phyloP scores from a whole-genome alignment of 1,140 invertebrate species.

The Galleria mellonella region DNA sequence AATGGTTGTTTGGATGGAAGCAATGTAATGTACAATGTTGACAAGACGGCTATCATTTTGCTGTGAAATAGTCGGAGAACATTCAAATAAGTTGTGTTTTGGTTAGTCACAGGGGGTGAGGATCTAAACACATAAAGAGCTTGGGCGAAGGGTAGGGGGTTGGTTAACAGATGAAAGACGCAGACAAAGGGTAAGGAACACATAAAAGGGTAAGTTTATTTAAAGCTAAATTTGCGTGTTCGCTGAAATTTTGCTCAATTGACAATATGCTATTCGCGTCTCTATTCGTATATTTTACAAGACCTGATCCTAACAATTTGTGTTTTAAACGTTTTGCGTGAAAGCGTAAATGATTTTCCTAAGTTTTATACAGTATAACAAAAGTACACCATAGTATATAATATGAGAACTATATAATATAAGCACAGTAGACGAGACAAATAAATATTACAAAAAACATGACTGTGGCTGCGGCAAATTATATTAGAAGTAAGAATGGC shows the following conservation, averaged over 20 bases:
- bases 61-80: slow-evolving; percentile 60
- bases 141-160: slow-evolving; percentile 64
- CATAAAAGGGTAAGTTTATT: slow-evolving; percentile 74
- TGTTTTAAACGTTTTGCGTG: slow-evolving; percentile 69
- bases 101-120: slow-evolving; percentile 69
- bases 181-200: slow-evolving; percentile 78
- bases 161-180: slow-evolving; percentile 77
- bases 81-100: slow-evolving; percentile 65
- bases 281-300: slow-evolving; percentile 58
- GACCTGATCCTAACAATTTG: slow-evolving; percentile 53
- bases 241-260: slow-evolving; percentile 65
- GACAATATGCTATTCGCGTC: slow-evolving; percentile 55
- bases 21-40: slow-evolving; percentile 68
- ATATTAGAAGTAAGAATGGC: slow-evolving; percentile 19
- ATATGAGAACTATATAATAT: slow-evolving; percentile 63
- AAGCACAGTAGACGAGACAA: slow-evolving; percentile 75
- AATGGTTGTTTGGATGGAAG: slow-evolving; percentile 58
- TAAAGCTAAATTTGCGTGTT: slow-evolving; percentile 71
- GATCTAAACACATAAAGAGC: slow-evolving; percentile 76
- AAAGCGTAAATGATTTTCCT: slow-evolving; percentile 75
- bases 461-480: slow-evolving; percentile 53
- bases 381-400: slow-evolving; percentile 52
- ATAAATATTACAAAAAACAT: slow-evolving; percentile 70
- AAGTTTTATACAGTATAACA: slow-evolving; percentile 60
- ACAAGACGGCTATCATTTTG: slow-evolving; percentile 50